Evolutionary conservation across 2,797 vertebrate genomes (phyloP).

Genomic region (Zalophus californianus): DNA sequence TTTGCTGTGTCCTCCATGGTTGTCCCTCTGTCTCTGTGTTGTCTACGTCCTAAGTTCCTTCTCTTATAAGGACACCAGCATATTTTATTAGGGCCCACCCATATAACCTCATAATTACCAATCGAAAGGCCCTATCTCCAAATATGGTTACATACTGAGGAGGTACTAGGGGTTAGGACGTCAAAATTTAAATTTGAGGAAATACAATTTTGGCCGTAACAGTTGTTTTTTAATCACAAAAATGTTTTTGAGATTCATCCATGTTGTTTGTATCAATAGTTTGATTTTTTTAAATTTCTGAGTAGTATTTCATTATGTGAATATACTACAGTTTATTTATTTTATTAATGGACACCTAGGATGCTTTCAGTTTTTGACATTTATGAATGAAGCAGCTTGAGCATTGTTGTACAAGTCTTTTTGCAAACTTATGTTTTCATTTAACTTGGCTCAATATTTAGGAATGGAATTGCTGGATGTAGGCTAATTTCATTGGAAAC

Average conservation of each 20-base stretch:
- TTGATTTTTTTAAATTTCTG: background rate
- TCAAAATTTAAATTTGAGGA: background rate
- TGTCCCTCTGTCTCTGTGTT: background rate
- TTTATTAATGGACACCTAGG: background rate
- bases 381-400: background rate
- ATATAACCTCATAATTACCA: background rate
- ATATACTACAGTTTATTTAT: background rate
- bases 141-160: background rate
- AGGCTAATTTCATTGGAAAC: slow-evolving; percentile 12
- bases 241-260: background rate
- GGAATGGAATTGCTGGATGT: background rate
- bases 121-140: background rate
- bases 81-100: background rate
- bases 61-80: background rate
- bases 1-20: background rate
- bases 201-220: background rate
- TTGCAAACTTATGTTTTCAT: background rate
- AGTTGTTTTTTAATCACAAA: background rate
- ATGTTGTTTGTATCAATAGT: background rate
- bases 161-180: background rate
- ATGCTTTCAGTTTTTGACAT: background rate
- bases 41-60: background rate
- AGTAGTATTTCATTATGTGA: slow-evolving; percentile 7
- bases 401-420: background rate
- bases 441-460: background rate